Evolutionary conservation across 2,888 invertebrate species (phyloP), one percentile per base, ranked within the genome.

Genomic region (Philereme vetulata): DNA sequence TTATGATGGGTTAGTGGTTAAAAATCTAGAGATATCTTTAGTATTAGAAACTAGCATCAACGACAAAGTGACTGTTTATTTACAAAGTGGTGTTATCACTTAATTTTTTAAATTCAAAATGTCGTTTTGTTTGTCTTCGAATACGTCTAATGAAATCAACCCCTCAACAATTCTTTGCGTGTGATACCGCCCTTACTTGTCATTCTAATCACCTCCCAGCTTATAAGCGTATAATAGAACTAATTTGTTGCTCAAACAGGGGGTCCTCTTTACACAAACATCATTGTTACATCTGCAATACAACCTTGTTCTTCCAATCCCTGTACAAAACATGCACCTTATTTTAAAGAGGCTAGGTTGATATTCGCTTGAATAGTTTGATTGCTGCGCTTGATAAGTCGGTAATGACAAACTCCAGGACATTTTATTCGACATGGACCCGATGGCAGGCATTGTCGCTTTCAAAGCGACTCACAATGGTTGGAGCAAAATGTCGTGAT

Each of bases 231-330:
- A 86, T 90, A 91, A 91, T 90, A 84, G 79, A 88, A 88, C 88
- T 90, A 91, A 91, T 91, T 90, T 89, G 89, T 88, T 90, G 88
- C 88, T 89, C 90, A 91, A 91, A 91, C 87, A 91, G 78, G 87
- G 86, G 88, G 76, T 78, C 78, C 76, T 85, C 78, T 77, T 77
- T 78, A 84, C 80, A 84, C 86, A 89, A 90, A 90, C 85, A 88
- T 80, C 74, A 75, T 78, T 75, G 71, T 76, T 73, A 76, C 78
- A 75, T 73, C 70, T 72, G 75, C 74, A 65, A 61, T 62, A 53
- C 68, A 60, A 70, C 59, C 56, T 51, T 60, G 45, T 49, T 11
- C 56, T 4, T 49, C n/a, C 35, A 44, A 32, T 0, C 9, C 6
- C 9, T 40, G 33, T 40, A 40, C 55, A 48, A 34, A 4, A 45